These are phyloP conservation scores for Cataglyphis livida DNA, from an alignment of 2,888 invertebrate species.

Conservation along the genomic window DNA sequence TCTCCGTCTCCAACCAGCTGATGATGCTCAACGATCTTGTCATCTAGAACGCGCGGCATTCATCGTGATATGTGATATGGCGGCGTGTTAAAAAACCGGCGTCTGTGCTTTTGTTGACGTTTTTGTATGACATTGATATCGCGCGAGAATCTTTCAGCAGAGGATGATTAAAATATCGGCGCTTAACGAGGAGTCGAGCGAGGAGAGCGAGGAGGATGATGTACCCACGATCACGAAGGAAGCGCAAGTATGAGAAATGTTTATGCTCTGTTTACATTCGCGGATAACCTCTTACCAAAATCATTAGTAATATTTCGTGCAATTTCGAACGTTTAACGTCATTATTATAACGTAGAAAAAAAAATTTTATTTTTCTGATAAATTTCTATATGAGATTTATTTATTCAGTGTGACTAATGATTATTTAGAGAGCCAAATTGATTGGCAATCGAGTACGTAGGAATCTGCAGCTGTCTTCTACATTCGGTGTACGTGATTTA, in stretches of 20 bases:
- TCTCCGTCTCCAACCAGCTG: neutral
- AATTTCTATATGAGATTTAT: neutral
- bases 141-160: slow-evolving; percentile 10
- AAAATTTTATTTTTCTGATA: neutral
- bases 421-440: neutral
- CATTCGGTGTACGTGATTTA: too few species aligned
- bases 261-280: neutral
- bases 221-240: slow-evolving; percentile 87
- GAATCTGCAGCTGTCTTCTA: neutral
- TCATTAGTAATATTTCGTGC: too few species aligned
- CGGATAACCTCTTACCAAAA: slow-evolving; percentile 16
- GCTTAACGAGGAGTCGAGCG: slow-evolving; percentile 89
- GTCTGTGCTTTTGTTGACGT: slow-evolving; percentile 71
- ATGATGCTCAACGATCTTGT: neutral
- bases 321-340: neutral
- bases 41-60: neutral
- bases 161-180: slow-evolving; percentile 89
- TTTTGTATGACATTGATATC: slow-evolving; percentile 42
- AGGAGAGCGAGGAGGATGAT: slow-evolving; percentile 88
- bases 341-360: neutral
- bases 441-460: neutral
- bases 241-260: slow-evolving; percentile 86
- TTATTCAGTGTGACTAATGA: neutral
- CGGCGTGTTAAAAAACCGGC: slow-evolving; percentile 62
- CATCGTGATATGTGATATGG: slow-evolving; percentile 51